Evolutionary conservation across 2,113 vertebrate species (phyloP).

Genomic region (Lampris megalopsis): DNA sequence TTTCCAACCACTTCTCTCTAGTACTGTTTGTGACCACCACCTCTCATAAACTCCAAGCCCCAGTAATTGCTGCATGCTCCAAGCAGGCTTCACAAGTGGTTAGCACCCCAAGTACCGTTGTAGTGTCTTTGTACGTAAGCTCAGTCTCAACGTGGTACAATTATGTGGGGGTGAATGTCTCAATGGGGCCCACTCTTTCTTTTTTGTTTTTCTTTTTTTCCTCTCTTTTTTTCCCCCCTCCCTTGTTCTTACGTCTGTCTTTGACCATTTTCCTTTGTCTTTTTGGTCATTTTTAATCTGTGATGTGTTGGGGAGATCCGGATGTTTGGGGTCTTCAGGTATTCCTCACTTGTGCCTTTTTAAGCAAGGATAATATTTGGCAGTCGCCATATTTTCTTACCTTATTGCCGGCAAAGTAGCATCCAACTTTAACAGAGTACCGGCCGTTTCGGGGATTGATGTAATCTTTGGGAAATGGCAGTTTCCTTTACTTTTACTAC

Average conservation of each 20-base stretch:
- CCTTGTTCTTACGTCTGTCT: slow-evolving; percentile 31
- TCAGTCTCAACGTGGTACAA: slow-evolving; percentile 64
- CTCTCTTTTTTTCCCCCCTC: slow-evolving; percentile 13
- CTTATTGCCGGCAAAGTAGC: too few relatives aligned
- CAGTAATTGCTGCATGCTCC: slow-evolving; percentile 81
- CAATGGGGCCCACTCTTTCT: slow-evolving; percentile 70
- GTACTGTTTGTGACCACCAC: slow-evolving; percentile 44
- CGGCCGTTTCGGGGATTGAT: too few relatives aligned
- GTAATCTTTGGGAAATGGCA: too few relatives aligned
- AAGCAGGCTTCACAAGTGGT: slow-evolving; percentile 82
- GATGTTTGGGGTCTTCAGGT: slow-evolving; percentile 70
- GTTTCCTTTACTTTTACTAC: too few relatives aligned
- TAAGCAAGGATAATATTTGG: neutral
- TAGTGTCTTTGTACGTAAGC: slow-evolving; percentile 73
- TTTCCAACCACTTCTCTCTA: neutral
- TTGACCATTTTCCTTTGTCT: slow-evolving; percentile 47
- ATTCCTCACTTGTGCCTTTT: slow-evolving; percentile 38
- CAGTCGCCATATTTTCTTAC: slow-evolving; percentile 5
- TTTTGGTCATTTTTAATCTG: slow-evolving; percentile 47
- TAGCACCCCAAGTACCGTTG: slow-evolving; percentile 74
- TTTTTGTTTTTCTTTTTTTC: slow-evolving; percentile 16
- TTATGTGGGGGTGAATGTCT: slow-evolving; percentile 75
- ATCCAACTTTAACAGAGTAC: too few relatives aligned
- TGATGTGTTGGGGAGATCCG: slow-evolving; percentile 57
- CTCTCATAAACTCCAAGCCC: slow-evolving; percentile 45